phyloP scores from a whole-genome alignment of 2,888 invertebrate species.

The Mythimna loreyi region DNA sequence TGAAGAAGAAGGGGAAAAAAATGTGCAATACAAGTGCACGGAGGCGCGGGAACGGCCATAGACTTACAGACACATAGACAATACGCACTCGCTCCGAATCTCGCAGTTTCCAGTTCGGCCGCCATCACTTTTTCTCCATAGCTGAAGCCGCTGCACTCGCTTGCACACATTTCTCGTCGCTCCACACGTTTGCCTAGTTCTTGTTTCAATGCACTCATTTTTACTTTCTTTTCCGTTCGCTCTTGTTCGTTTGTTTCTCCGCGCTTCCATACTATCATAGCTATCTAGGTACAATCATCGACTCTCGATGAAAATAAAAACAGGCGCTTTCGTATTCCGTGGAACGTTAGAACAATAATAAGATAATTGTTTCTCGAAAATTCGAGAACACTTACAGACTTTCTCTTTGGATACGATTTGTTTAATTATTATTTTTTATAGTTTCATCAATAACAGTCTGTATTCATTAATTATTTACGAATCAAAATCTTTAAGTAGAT shows the following conservation, averaged over 20 bases:
- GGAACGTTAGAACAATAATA: constrained; percentile 45
- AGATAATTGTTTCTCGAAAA: constrained; percentile 39
- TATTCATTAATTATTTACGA: background rate
- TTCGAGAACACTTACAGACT: constrained; percentile 37
- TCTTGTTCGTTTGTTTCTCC: constrained; percentile 82
- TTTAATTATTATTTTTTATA: background rate
- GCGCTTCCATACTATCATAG: constrained; percentile 66
- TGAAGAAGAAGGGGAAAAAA: constrained; percentile 88
- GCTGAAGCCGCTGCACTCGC: constrained; percentile 81
- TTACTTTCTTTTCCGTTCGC: constrained; percentile 91
- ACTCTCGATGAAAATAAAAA: constrained; percentile 75
- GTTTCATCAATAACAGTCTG: background rate
- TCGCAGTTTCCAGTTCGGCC: constrained; percentile 81
- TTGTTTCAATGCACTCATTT: constrained; percentile 88
- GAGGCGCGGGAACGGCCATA: constrained; percentile 76
- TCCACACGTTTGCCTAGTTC: constrained; percentile 86
- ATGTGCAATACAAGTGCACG: constrained; percentile 80
- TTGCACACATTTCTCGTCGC: constrained; percentile 81
- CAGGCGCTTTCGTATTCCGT: constrained; percentile 64
- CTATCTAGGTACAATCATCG: constrained; percentile 54
- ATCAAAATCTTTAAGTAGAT: background rate
- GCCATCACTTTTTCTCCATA: constrained; percentile 85
- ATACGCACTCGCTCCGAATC: constrained; percentile 77
- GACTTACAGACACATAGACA: constrained; percentile 69
- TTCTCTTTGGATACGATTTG: constrained; percentile 14